Evolutionary conservation across 1,140 invertebrate genomes (phyloP).

Genomic region (Oryctes rhinoceros): DNA sequence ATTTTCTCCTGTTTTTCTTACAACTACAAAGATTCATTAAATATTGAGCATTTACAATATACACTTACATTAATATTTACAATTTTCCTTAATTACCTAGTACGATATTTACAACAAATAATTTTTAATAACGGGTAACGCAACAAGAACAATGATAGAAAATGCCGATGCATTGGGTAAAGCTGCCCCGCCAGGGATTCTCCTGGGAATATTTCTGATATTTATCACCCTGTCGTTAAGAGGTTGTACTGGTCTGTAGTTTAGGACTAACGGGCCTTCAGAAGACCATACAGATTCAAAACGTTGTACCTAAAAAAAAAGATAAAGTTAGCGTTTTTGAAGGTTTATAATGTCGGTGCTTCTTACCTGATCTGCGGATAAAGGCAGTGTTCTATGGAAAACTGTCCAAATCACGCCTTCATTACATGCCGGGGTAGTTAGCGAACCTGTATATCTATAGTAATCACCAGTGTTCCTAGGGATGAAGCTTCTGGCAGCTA

Average conservation of each 20-base stretch:
- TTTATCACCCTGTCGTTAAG: slow-evolving; percentile 53
- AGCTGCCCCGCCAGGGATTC: background rate
- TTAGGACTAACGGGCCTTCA: slow-evolving; percentile 59
- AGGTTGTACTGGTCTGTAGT: slow-evolving; percentile 61
- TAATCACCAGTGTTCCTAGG: slow-evolving; percentile 66
- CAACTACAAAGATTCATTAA: background rate
- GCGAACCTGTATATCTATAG: slow-evolving; percentile 76
- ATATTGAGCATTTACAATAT: slow-evolving; percentile 13
- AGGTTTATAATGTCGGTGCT: background rate
- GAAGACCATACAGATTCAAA: slow-evolving; percentile 61
- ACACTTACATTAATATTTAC: background rate
- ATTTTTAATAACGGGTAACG: slow-evolving; percentile 3
- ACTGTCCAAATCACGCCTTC: slow-evolving; percentile 80
- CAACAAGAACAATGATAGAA: background rate
- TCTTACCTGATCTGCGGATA: slow-evolving; percentile 68
- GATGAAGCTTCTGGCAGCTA: slow-evolving; percentile 63
- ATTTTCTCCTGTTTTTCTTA: background rate
- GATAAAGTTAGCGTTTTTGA: background rate
- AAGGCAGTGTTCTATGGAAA: slow-evolving; percentile 67
- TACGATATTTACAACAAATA: background rate
- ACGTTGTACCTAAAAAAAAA: background rate
- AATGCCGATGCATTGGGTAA: background rate
- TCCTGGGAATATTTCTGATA: slow-evolving; percentile 6
- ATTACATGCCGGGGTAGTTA: slow-evolving; percentile 79
- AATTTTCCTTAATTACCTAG: background rate